Conservation (phyloP, 1,140 invertebrate species). For the Dreissena rostriformis region DNA sequence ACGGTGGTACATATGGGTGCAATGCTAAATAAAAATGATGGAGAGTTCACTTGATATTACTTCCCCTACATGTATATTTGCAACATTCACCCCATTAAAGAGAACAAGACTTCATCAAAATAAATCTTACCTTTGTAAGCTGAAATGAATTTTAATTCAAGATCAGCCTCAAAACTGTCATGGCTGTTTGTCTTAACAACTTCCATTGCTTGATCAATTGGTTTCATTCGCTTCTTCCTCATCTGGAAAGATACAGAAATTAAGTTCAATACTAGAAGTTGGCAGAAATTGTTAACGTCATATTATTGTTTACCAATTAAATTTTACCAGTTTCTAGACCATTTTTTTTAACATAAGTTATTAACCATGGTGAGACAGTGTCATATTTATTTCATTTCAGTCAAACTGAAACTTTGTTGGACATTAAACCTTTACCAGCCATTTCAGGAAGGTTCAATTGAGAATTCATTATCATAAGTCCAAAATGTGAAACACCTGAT, state of each 20-base stretch:
- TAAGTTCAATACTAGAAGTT: no score
- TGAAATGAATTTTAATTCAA: constrained; percentile 18
- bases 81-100: constrained; percentile 16
- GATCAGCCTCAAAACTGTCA: not conserved
- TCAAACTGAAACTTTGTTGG: constrained; percentile 2
- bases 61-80: constrained; percentile 12
- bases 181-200: no score
- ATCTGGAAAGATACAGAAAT: no score
- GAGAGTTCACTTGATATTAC: constrained; percentile 9
- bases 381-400: constrained; percentile 13
- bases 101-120: constrained; percentile 12
- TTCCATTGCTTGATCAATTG: no score
- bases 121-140: constrained; percentile 6
- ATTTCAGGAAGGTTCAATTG: constrained; percentile 12
- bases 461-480: constrained; percentile 1
- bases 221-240: no score
- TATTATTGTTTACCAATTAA: no score
- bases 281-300: no score
- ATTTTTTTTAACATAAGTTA: not conserved
- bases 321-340: not conserved
- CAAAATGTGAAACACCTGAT: constrained; percentile 9
- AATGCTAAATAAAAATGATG: constrained; percentile 7
- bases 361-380: constrained; percentile 10
- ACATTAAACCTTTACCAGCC: not conserved
- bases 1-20: no score